A percentile compares a stretch with the other conserved stretches of the same genome.
phyloP scores from a whole-genome alignment of 92 coral and sea anemone genomes.

The Micromussa lordhowensis region DNA sequence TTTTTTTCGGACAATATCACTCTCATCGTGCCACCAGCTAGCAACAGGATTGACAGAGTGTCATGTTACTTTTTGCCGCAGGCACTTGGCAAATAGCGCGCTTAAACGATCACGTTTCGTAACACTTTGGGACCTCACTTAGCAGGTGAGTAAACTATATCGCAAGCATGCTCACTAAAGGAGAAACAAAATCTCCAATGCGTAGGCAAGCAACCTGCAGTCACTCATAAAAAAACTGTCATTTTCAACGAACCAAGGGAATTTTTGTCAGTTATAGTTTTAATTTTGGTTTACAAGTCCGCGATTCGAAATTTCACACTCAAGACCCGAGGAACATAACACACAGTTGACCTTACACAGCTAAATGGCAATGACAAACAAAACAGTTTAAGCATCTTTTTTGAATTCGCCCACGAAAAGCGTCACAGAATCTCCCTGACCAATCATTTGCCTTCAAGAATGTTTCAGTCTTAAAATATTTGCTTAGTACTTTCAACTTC shows the following conservation, averaged over 20 bases:
- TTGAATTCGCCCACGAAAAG: background rate
- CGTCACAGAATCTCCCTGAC: background rate
- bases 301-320: background rate
- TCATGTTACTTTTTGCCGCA: background rate
- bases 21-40: background rate
- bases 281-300: too few species aligned
- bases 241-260: background rate
- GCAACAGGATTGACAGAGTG: background rate
- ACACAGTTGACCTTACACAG: background rate
- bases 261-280: background rate
- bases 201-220: background rate
- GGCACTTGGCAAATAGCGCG: slow-evolving; percentile 1
- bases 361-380: background rate
- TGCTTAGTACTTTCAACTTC: background rate
- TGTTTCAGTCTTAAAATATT: background rate
- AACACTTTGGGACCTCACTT: background rate
- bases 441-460: background rate
- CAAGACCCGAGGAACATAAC: background rate
- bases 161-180: background rate
- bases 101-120: background rate
- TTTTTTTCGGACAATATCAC: background rate
- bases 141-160: background rate
- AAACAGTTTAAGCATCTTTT: background rate
- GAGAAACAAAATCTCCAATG: background rate
- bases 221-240: background rate